Evolutionary conservation across 2,888 invertebrate genomes (phyloP), one percentile per base, ranked within the genome.

Genomic region (Drosophila pegasa): DNA sequence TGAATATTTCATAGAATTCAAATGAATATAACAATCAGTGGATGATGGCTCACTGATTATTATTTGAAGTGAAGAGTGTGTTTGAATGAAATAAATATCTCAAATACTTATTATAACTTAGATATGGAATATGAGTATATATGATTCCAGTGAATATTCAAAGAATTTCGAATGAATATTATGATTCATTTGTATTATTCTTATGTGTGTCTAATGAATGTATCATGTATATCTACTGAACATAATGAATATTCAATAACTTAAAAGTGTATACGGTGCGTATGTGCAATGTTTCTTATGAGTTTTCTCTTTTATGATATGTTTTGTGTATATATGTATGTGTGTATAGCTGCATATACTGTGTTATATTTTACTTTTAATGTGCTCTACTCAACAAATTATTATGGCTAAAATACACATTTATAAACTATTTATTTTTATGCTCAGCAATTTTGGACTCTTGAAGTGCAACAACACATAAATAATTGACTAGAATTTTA

Each of bases 391-490:
- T 37, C 38, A 9, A 45, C 41, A 71, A 66, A 58, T 58, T 31
- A 37, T 10, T 51, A 47, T 22, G 10, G 4, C 48, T 48, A 48
- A 48, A 20, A 48, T 20, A 43, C 14, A 56, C 52, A 22, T n/a
- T 14, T 31, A 20, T 20, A 18, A 3, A 31, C 18, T 43, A 41
- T 9, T 31, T 40, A 22, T 2, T 31, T 27, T n/a, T 25, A 16
- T 10, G 35, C 48, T 66, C 35, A 43, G 43, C 55, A 48, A 27
- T 50, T 41, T 55, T 33, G 45, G 43, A 33, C 37, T 51, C 75
- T 71, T 60, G 59, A 60, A 62, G 75, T 68, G 79, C 79, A 68
- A 77, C 52, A 68, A 59, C n/a, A 31, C 33, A 38, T 29, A n/a
- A 50, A 43, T 47, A 60, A 10, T 48, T 38, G 2, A 31, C 12